Evolutionary conservation across 2,797 vertebrate species (phyloP).

Genomic region (Cryptoblepharus egeriae): DNA sequence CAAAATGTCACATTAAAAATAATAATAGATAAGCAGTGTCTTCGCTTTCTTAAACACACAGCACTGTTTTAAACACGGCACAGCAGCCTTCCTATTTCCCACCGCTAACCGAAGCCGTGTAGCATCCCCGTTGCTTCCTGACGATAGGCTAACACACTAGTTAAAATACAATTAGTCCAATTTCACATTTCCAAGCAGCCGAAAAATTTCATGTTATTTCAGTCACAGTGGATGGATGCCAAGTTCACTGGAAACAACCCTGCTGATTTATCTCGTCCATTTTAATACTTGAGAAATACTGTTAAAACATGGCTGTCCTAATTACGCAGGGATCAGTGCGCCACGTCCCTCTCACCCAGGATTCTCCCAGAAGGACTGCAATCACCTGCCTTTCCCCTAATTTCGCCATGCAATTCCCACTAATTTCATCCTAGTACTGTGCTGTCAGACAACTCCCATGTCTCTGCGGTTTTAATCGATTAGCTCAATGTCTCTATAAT

Average conservation of each 20-base stretch:
- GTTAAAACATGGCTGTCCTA: constrained; percentile 87
- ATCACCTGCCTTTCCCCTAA: constrained; percentile 85
- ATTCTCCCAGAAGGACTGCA: constrained; percentile 85
- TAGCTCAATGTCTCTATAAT: constrained; percentile 94
- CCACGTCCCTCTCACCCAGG: constrained; percentile 82
- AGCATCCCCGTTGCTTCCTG: constrained; percentile 52
- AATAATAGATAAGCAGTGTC: background rate
- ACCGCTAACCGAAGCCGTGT: constrained; percentile 24
- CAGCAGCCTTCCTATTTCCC: constrained; percentile 27
- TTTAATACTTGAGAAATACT: constrained; percentile 87
- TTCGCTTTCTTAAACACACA: background rate
- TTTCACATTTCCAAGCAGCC: constrained; percentile 88
- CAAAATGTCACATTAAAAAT: background rate
- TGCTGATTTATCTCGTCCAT: constrained; percentile 81
- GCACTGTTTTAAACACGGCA: background rate
- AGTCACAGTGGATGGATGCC: constrained; percentile 85
- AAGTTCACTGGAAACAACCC: constrained; percentile 85
- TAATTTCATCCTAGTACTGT: constrained; percentile 91
- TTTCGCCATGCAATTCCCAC: constrained; percentile 85
- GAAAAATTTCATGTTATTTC: constrained; percentile 90
- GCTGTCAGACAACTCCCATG: constrained; percentile 91
- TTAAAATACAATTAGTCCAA: constrained; percentile 90
- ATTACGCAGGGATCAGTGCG: constrained; percentile 88
- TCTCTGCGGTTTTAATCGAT: constrained; percentile 92
- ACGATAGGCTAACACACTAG: constrained; percentile 77